Evolutionary conservation across 2,797 vertebrate species (phyloP), one percentile per base, ranked within the genome.

Genomic region (Ispidina lecontei): DNA sequence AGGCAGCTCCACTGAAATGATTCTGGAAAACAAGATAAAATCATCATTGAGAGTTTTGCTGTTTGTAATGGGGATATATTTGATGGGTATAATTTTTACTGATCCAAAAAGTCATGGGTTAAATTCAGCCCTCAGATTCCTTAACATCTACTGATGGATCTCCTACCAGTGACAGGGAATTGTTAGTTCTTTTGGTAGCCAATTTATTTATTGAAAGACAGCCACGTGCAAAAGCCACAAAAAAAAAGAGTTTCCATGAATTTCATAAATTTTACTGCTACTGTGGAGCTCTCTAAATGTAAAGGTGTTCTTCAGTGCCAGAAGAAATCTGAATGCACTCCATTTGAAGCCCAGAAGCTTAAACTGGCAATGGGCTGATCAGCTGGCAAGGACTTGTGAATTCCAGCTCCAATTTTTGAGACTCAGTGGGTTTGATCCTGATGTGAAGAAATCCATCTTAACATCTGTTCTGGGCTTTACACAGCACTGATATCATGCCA

Each of bases 1-100:
- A 1, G 99, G 99, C 49, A 99, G 97, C 92, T 99, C 99, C 68
- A 99, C 99, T 0, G 99, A 99, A 87, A 99, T 98, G 54, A 99
- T 99, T 97, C 99, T 99, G 72, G 69, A 84, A 70, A 31, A 49
- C 11, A 85, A 79, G 92, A 5, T 6, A 51, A 68, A 89, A 72
- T 46, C 29, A 7, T 75, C 65, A 51, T 14, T 86, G 39, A 12
- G 64, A 90, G 7, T 29, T 37, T 51, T 8, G 1, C 10, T 14
- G 10, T 37, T 58, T 37, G 19, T 20, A 82, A 7, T 67, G 10
- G 51, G 7, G n/a, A 56, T 33, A 12, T n/a, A 62, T 55, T 79
- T 82, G 43, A 44, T 6, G 7, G 26, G 49, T 6, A 7, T 67
- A 91, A 78, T 90, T 41, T 19, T 54, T 56, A 41, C 3, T 59